Base-by-base conservation (phyloP, 2,797 vertebrate species). In the Manis crassicaudata region DNA sequence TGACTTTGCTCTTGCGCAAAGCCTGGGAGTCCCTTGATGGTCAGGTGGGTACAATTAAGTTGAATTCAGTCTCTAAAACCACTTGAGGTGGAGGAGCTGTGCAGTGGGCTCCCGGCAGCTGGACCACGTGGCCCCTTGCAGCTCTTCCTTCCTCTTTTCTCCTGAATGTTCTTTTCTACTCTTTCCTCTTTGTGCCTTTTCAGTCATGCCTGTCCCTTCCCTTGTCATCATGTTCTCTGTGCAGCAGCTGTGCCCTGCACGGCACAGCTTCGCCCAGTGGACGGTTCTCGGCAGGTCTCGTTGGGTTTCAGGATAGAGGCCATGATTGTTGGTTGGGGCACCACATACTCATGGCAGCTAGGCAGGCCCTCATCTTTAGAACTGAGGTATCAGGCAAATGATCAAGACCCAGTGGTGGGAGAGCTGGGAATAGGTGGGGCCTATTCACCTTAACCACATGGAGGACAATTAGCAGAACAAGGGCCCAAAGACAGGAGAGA, bases 391-490 rank as follows among this genome's bases (percentile, higher is more conserved):
- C 73, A 67, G 40, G n/a, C 25, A 85, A 88, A 70, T 76, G 40
- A 76, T 82, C n/a, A 58, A 68, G 29, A 50, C 46, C 46, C 6
- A 62, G 18, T 32, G 46, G 9, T 18, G 13, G 77, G 35, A 20
- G 40, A 63, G 58, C 3, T 67, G 73, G 21, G 21, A 89, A 90
- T 50, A 81, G 77, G 43, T 72, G 18, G 52, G 35, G 10, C 46
- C 50, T 79, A 20, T 88, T 81, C 37, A 68, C 76, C 20, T 40
- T 56, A 11, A 27, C 17, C 84, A 18, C 0, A 4, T 12, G 72
- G 70, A 86, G 83, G 54, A 18, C 37, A 72, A 8, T 88, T 87
- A 77, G 67, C 35, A 93, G 52, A 73, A 86, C 46, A 50, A 80
- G 52, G 37, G 29, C 17, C 40, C 50, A 25, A 11, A 67, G 10